Conservation (phyloP, 2,888 invertebrate genomes). For the Lissonota sp. region DNA sequence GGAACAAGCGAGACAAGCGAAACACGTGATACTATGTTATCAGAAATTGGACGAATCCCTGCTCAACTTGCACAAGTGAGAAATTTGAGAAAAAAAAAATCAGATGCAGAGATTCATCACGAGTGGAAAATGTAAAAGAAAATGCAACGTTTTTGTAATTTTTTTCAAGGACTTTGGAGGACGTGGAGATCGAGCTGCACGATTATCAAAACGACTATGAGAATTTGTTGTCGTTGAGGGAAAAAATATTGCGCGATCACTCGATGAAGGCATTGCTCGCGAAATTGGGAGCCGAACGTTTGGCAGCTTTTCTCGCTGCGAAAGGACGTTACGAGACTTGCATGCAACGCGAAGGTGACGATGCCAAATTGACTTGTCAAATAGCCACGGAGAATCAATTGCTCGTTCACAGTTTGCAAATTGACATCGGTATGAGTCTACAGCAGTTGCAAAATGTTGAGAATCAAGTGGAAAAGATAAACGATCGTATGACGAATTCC, state of each 20-base stretch:
- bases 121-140: neutral
- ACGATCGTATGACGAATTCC: constrained; percentile 82
- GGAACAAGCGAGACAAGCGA: constrained; percentile 87
- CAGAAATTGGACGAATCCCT: constrained; percentile 87
- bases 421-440: constrained; percentile 84
- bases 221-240: constrained; percentile 86
- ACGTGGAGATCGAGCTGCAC: constrained; percentile 87
- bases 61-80: constrained; percentile 88
- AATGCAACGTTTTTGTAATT: neutral
- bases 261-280: constrained; percentile 73
- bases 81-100: constrained; percentile 66
- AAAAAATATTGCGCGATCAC: constrained; percentile 85
- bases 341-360: constrained; percentile 80
- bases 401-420: constrained; percentile 81
- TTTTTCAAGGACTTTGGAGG: constrained; percentile 86
- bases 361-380: constrained; percentile 82
- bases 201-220: constrained; percentile 88
- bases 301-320: constrained; percentile 75
- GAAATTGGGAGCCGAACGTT: constrained; percentile 76
- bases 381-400: constrained; percentile 80
- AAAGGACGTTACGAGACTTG: constrained; percentile 80
- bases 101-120: neutral
- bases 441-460: constrained; percentile 85
- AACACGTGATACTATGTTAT: constrained; percentile 89
- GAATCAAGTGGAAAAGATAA: constrained; percentile 84